Conservation (phyloP, 2,888 invertebrate genomes). For the Diaperis boleti region DNA sequence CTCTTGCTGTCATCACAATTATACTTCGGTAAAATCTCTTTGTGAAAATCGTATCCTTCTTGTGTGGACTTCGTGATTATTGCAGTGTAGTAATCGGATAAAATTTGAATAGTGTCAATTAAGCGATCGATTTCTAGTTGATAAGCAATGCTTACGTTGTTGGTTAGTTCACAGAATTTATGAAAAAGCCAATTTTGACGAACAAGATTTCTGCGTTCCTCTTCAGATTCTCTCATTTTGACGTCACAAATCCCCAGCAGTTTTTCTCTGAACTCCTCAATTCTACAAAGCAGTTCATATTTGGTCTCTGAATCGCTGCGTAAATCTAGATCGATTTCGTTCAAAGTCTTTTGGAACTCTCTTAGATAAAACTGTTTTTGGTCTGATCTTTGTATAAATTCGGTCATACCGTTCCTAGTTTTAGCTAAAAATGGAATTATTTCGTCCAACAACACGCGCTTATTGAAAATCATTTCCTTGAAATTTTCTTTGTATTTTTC, state of each 20-base stretch:
- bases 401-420: conserved; percentile 65
- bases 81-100: conserved; percentile 66
- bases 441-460: conserved; percentile 69
- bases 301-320: conserved; percentile 71
- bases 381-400: conserved; percentile 70
- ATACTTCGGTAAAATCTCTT: conserved; percentile 58
- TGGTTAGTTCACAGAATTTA: conserved; percentile 69
- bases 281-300: conserved; percentile 70
- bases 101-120: conserved; percentile 64
- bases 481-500: conserved; percentile 67
- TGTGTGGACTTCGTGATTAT: conserved; percentile 65
- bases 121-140: conserved; percentile 74
- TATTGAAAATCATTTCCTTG: conserved; percentile 71
- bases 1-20: not conserved
- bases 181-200: conserved; percentile 71
- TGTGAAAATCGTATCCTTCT: conserved; percentile 67
- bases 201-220: conserved; percentile 69
- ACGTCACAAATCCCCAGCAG: conserved; percentile 72
- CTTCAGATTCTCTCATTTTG: conserved; percentile 69
- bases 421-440: conserved; percentile 71
- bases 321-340: conserved; percentile 72
- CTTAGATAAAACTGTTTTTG: conserved; percentile 71
- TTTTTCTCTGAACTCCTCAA: conserved; percentile 61
- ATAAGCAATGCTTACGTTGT: conserved; percentile 70
- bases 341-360: conserved; percentile 72